Evolutionary conservation across 2,888 invertebrate species (phyloP).

Genomic region (Phengaris alcon): DNA sequence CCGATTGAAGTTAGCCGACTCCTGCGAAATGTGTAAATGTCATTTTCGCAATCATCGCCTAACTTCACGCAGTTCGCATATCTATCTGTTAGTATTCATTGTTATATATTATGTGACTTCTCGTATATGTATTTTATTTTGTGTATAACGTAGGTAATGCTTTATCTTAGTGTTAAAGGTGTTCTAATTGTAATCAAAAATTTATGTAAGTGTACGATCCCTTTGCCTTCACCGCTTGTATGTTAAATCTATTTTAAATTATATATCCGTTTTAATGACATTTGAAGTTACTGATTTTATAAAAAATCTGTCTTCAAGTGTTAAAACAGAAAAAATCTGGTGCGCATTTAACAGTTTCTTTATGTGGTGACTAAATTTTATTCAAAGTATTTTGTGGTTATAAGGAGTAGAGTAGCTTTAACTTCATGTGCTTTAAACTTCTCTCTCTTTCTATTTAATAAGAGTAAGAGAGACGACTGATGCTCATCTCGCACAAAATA

Average conservation of each 20-base stretch:
- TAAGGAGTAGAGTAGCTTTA: neutral
- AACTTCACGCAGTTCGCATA: constrained; percentile 1
- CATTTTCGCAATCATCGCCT: neutral
- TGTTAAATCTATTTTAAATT: constrained; percentile 39
- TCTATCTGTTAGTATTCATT: constrained; percentile 23
- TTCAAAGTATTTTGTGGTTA: neutral
- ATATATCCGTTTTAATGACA: constrained; percentile 36
- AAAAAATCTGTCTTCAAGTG: neutral
- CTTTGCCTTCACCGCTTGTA: constrained; percentile 60
- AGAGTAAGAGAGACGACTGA: constrained; percentile 1
- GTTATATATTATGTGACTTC: constrained; percentile 36
- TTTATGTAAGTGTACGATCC: constrained; percentile 49
- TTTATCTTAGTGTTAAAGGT: constrained; percentile 33
- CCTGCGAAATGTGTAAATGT: neutral
- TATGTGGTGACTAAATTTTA: constrained; percentile 1
- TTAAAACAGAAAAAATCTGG: constrained; percentile 23
- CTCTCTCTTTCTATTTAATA: neutral
- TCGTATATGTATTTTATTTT: constrained; percentile 37
- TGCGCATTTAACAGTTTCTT: constrained; percentile 38
- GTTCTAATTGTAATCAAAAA: constrained; percentile 31
- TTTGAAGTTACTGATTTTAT: constrained; percentile 35
- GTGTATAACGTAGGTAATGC: constrained; percentile 51
- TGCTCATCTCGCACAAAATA: constrained; percentile 18
- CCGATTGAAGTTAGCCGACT: neutral
- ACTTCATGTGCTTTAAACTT: neutral